phyloP scores from a whole-genome alignment of 2,888 invertebrate species.

The Chymomyza procnemis region DNA sequence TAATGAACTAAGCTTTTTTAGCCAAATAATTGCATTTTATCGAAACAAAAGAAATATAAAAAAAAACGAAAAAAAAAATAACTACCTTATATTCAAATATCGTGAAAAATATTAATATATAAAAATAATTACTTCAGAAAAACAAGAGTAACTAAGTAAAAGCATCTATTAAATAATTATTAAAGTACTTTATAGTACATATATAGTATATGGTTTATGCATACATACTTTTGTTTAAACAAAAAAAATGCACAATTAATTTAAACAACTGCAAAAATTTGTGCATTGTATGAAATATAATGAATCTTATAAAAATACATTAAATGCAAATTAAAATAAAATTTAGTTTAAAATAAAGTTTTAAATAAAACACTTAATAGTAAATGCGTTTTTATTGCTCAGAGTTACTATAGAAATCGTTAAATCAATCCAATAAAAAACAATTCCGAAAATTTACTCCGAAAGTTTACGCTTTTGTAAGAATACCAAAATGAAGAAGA shows the following conservation, averaged over 20 bases:
- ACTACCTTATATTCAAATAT: background rate
- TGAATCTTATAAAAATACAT: slow-evolving; percentile 43
- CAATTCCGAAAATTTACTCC: too few species aligned
- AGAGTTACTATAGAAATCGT: too few species aligned
- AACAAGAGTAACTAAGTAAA: slow-evolving; percentile 57
- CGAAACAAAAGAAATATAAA: background rate
- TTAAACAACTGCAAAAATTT: slow-evolving; percentile 1
- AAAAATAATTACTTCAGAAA: slow-evolving; percentile 19
- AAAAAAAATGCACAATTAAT: slow-evolving; percentile 3
- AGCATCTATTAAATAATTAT: slow-evolving; percentile 57
- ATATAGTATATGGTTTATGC: slow-evolving; percentile 23
- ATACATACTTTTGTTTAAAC: background rate
- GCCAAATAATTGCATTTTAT: background rate
- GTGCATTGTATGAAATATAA: slow-evolving; percentile 1
- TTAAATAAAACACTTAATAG: slow-evolving; percentile 55
- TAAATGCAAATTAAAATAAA: slow-evolving; percentile 56
- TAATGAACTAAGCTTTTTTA: slow-evolving; percentile 44
- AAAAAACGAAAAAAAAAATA: background rate
- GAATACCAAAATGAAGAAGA: too few species aligned
- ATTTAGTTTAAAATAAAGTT: slow-evolving; percentile 67
- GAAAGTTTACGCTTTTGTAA: too few species aligned
- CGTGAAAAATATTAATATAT: background rate
- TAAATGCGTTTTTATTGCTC: background rate
- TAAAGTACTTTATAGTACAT: slow-evolving; percentile 28
- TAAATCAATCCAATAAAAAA: too few species aligned